A percentile compares a stretch with the other conserved stretches of the same genome.
Conservation (phyloP, 2,888 invertebrate genomes). For the Aspidiotus destructor region DNA sequence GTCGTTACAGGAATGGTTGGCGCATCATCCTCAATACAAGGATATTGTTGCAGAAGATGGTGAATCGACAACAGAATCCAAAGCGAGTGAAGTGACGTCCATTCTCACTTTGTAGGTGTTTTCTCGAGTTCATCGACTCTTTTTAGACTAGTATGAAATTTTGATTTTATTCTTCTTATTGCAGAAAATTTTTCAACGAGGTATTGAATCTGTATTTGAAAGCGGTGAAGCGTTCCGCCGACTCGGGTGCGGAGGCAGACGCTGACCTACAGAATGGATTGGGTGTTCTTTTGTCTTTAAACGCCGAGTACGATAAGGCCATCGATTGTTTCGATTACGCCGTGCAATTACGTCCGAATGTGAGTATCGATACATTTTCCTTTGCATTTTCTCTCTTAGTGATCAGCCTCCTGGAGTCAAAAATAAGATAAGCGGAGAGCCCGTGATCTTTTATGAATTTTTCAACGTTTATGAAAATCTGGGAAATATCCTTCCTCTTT, state of each 20-base stretch:
- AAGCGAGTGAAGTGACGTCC: constrained; percentile 43
- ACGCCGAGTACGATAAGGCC: constrained; percentile 89
- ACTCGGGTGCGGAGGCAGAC: constrained; percentile 61
- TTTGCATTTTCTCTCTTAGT: too few species aligned
- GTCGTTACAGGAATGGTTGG: constrained; percentile 54
- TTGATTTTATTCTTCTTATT: constrained; percentile 1
- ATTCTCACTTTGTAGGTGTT: constrained; percentile 45
- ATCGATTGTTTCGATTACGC: constrained; percentile 92
- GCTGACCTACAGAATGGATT: constrained; percentile 87
- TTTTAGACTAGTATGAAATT: neutral
- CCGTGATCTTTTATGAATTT: too few species aligned
- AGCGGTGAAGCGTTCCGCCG: constrained; percentile 42
- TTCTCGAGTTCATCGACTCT: constrained; percentile 2
- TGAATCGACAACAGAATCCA: constrained; percentile 23
- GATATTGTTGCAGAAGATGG: constrained; percentile 50
- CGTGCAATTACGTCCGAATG: constrained; percentile 66
- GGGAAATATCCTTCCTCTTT: too few species aligned
- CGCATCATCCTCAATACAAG: constrained; percentile 69
- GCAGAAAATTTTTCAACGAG: constrained; percentile 51
- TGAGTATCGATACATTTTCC: constrained; percentile 38
- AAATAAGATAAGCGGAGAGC: too few species aligned
- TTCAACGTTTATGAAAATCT: too few species aligned
- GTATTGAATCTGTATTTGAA: constrained; percentile 62
- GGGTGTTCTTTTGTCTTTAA: constrained; percentile 89
- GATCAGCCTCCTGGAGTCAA: too few species aligned